These are phyloP conservation scores for Myiozetetes cayanensis DNA, from an alignment of 2,113 vertebrate species.

Conservation along the genomic window DNA sequence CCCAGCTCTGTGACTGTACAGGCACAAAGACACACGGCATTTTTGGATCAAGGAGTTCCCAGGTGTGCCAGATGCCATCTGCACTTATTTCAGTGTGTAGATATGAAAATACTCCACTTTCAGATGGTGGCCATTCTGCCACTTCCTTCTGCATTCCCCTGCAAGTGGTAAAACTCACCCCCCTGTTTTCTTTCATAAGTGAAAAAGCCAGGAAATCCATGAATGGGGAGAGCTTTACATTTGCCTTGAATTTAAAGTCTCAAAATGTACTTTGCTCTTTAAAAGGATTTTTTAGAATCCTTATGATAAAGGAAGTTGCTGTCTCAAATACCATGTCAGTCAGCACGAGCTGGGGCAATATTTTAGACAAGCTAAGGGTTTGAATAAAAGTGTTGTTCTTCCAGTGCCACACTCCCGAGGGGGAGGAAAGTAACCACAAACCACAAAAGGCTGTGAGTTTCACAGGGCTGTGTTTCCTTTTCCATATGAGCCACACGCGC, in stretches of 20 bases:
- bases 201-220: background rate
- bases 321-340: background rate
- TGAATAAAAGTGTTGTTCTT: background rate
- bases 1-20: background rate
- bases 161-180: background rate
- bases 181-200: background rate
- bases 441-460: background rate
- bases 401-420: background rate
- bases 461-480: background rate
- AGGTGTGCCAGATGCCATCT: background rate
- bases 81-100: background rate
- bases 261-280: background rate
- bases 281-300: background rate
- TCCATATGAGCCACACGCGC: background rate
- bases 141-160: background rate
- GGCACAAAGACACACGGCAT: background rate
- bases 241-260: background rate
- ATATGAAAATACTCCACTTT: background rate
- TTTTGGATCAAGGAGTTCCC: background rate
- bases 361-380: background rate
- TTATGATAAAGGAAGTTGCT: background rate
- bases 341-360: background rate
- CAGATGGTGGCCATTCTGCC: background rate
- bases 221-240: constrained; percentile 9
- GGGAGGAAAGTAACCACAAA: background rate